Evolutionary conservation across 2,797 vertebrate genomes (phyloP), one percentile per base, ranked within the genome.

Genomic region (Mallotus villosus): DNA sequence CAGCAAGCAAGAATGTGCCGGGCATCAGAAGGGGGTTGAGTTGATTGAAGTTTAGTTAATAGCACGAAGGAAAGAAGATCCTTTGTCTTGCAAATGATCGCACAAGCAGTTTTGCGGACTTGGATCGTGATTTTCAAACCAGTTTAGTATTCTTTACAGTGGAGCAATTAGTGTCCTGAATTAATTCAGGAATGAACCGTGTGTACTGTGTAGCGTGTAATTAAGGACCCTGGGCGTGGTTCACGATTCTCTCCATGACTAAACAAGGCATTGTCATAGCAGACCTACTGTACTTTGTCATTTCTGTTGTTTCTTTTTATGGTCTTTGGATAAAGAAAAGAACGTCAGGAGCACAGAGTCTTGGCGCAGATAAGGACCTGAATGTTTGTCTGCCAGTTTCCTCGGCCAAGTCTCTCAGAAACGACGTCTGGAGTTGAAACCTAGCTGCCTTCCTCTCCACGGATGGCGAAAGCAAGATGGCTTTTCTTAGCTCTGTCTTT

Each of bases 251-350:
- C 14, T 37, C 68, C 49, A 76, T 79, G 67, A 75, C 63, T 77
- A 51, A 55, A 76, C 57, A 70, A 62, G 60, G 17, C 34, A 14
- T 24, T 58, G 74, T 80, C 61, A 75, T 73, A 67, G 63, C 29
- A 74, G 74, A 66, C 67, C 69, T 68, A 66, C 74, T 85, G 70
- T 70, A 71, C 70, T 72, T 78, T 24, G 74, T 85, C 82, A 71
- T 82, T 81, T 83, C 79, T 80, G 71, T 25, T 68, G 78, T 71
- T 74, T 6, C 74, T 82, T 85, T 89, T 90, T 85, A 85, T 84
- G 83, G 78, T 57, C 64, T 0, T 27, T 65, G 69, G 79, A 80
- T 76, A 62, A 78, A 60, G 72, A 78, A 37, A 71, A 79, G 68
- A 76, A 84, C 78, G 69, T 64, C 58, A 25, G 37, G 37, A 70